Base-by-base conservation (phyloP, 2,113 vertebrate species). In the Pycnonotus jocosus region DNA sequence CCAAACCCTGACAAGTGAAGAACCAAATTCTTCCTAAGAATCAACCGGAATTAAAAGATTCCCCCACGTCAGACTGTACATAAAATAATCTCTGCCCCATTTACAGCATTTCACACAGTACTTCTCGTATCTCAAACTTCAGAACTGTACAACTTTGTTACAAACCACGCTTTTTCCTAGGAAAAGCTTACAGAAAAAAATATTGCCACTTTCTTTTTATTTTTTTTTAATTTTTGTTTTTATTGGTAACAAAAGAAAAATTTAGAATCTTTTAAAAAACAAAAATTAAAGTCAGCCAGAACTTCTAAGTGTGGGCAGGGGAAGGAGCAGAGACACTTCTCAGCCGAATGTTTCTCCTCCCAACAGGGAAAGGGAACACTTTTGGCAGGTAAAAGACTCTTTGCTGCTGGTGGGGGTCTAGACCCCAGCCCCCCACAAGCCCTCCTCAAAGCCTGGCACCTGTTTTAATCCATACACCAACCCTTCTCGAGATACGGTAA, bases 111-210 rank as follows among this genome's bases (percentile, higher is more conserved):
- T 96, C 97, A 97, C 95, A 96, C 95, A 86, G 92, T 90, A 96
- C 96, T 96, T 96, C 95, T 95, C 72, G 81, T 97, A 97, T 97
- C 95, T 92, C 96, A 96, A 95, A 97, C 96, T 97, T 93, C 96
- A 93, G 91, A 96, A 98, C 98, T 98, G 98, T 98, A 98, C 98
- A 98, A 97, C 97, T 98, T 98, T 96, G 96, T 98, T 98, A 98
- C 98, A 98, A 98, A 98, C 98, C 98, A 98, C 95, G 98, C 98
- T 95, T 96, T 98, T 98, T 97, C 96, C 96, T 96, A 97, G 95
- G 96, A 97, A 97, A 97, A 96, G 94, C 95, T 95, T 90, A 90
- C 83, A 0, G 93, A 94, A 97, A 97, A 97, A 97, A 97, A 97
- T 97, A 97, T 97, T 97, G 97, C 97, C 97, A 96, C 96, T 97